phyloP scores from a whole-genome alignment of 2,888 invertebrate genomes.

The Euspilapteryx auroguttella region DNA sequence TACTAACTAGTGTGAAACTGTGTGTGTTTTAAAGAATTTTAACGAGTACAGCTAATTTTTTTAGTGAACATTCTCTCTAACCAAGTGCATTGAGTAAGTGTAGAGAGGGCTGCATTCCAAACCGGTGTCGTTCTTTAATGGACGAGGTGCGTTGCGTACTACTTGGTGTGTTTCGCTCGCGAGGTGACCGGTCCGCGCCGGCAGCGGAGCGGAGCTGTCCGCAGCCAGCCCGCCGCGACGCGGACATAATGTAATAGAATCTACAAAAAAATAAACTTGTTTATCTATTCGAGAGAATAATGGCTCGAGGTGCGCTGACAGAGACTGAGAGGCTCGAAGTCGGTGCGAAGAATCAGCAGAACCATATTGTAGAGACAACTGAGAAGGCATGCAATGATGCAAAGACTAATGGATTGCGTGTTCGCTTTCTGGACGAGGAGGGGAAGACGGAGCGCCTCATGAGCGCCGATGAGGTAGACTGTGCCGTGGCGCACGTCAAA shows the following conservation, averaged over 20 bases:
- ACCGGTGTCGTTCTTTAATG: constrained; percentile 55
- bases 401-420: constrained; percentile 38
- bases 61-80: constrained; percentile 23
- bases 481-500: constrained; percentile 39
- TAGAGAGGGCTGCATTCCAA: constrained; percentile 53
- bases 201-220: neutral
- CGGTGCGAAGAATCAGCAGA: constrained; percentile 33
- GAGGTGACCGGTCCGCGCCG: constrained; percentile 15
- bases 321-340: constrained; percentile 45
- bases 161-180: constrained; percentile 34
- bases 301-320: constrained; percentile 49
- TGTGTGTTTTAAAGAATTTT: neutral
- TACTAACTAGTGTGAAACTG: too few species aligned
- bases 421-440: constrained; percentile 49
- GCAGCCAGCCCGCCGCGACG: neutral
- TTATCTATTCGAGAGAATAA: constrained; percentile 18
- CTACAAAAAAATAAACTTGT: constrained; percentile 11
- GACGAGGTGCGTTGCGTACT: constrained; percentile 51
- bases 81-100: constrained; percentile 44
- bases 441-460: constrained; percentile 51
- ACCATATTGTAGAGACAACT: constrained; percentile 35
- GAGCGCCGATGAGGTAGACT: constrained; percentile 47
- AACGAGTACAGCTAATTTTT: neutral
- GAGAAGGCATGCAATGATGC: constrained; percentile 23
- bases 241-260: constrained; percentile 21